Conservation (phyloP, 2,888 invertebrate species). For the Aphodius sticticus region DNA sequence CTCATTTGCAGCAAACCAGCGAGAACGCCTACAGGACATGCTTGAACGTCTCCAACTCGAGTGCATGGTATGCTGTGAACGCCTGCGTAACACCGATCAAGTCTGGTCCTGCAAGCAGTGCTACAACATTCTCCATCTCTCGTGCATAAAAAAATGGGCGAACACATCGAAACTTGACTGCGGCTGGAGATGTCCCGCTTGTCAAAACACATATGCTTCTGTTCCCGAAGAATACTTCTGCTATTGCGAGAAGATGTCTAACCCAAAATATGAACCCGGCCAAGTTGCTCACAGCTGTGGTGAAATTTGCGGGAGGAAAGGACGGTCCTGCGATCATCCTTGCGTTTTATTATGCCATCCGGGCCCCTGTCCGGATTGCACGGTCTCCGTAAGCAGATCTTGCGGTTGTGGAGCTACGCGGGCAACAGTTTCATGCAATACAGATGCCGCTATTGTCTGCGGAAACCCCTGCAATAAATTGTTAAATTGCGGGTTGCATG, state of each 20-base stretch:
- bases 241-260: conserved; percentile 84
- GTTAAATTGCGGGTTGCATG: conserved; percentile 81
- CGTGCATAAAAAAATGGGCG: conserved; percentile 93
- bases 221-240: conserved; percentile 86
- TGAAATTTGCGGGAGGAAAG: conserved; percentile 75
- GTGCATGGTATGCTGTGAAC: conserved; percentile 94
- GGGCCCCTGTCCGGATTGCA: conserved; percentile 93
- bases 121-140: conserved; percentile 90
- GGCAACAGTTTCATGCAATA: conserved; percentile 75
- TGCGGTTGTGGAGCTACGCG: conserved; percentile 83
- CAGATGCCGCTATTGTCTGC: conserved; percentile 77
- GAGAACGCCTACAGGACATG: conserved; percentile 85
- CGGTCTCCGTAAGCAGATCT: conserved; percentile 73
- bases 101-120: conserved; percentile 94
- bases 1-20: conserved; percentile 73
- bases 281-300: conserved; percentile 93
- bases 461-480: conserved; percentile 74
- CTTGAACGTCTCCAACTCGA: conserved; percentile 84
- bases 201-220: conserved; percentile 80
- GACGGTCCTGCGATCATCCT: conserved; percentile 67
- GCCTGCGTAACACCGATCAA: conserved; percentile 78
- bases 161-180: conserved; percentile 76
- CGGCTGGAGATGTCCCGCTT: conserved; percentile 97
- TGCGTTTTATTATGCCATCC: conserved; percentile 91
- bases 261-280: conserved; percentile 79